Conservation (phyloP, 1,140 invertebrate species). For the Ceratosolen solmsi region DNA sequence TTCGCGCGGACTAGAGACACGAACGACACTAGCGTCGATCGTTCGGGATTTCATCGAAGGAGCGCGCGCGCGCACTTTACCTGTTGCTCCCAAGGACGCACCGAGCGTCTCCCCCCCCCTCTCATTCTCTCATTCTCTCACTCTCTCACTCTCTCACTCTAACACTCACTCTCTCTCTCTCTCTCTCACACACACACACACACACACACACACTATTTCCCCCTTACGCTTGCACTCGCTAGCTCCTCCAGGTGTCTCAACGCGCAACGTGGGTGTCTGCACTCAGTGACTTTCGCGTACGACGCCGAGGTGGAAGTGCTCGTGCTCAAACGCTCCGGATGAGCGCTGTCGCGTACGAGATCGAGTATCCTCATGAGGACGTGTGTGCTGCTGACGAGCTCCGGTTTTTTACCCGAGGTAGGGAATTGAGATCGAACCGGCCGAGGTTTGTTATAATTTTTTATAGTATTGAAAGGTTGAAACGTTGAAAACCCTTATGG, state of each 20-base stretch:
- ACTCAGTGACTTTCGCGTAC: background rate
- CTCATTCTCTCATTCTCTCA: background rate
- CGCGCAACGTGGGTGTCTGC: background rate
- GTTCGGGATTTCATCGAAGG: background rate
- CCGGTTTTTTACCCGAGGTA: background rate
- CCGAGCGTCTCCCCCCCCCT: background rate
- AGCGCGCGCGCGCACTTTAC: conserved; percentile 52
- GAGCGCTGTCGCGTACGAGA: no score
- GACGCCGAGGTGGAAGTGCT: background rate
- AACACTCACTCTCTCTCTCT: background rate
- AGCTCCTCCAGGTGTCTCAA: background rate
- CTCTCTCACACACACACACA: background rate
- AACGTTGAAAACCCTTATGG: no score
- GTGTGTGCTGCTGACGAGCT: background rate
- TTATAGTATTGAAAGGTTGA: background rate
- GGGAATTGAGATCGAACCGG: background rate
- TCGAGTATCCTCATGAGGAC: background rate
- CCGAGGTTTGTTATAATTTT: background rate
- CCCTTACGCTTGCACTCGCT: background rate
- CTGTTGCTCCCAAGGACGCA: conserved; percentile 6
- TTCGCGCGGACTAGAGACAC: no score
- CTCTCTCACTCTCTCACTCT: background rate
- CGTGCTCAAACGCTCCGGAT: background rate
- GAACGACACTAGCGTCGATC: background rate
- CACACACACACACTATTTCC: background rate